Percentiles rank a stretch among this genome's conserved stretches.
These are phyloP conservation scores for Periparus ater DNA, from an alignment of 2,797 vertebrate genomes.

Conservation along the genomic window DNA sequence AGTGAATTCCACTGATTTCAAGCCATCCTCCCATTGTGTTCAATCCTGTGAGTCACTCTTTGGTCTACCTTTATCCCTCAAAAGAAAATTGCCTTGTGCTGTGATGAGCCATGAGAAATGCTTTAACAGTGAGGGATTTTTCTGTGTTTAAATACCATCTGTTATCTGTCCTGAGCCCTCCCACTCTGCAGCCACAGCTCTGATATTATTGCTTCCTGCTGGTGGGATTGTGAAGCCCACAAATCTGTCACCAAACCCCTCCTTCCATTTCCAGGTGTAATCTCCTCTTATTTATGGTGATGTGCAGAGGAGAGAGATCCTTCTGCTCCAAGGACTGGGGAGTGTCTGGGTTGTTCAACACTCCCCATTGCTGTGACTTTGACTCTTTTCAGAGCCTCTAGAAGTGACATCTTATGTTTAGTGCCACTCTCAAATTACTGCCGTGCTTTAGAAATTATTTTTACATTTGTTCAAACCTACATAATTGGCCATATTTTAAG, in stretches of 20 bases:
- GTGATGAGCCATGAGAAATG: background rate
- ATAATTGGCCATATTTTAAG: background rate
- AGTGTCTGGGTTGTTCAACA: background rate
- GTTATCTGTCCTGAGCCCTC: background rate
- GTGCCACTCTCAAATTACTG: background rate
- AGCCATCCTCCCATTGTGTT: background rate
- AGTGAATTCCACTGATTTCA: conserved; percentile 1
- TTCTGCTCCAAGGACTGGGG: background rate
- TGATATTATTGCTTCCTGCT: background rate
- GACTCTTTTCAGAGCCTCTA: background rate
- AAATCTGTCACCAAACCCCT: background rate
- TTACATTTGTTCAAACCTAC: background rate
- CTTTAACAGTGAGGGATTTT: background rate
- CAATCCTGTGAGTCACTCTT: background rate
- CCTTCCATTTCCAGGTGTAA: background rate
- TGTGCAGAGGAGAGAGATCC: background rate
- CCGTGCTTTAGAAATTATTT: background rate
- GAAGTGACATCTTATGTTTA: fast-evolving
- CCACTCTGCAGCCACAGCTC: background rate
- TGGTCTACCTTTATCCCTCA: background rate
- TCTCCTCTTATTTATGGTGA: background rate
- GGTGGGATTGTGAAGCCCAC: background rate
- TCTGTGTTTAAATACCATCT: background rate
- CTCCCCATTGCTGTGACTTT: background rate
- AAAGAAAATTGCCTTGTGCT: background rate